Percentiles rank a stretch among this genome's conserved stretches.
phyloP scores from a whole-genome alignment of 2,797 vertebrate genomes.

The Pseudochirops corinnae region DNA sequence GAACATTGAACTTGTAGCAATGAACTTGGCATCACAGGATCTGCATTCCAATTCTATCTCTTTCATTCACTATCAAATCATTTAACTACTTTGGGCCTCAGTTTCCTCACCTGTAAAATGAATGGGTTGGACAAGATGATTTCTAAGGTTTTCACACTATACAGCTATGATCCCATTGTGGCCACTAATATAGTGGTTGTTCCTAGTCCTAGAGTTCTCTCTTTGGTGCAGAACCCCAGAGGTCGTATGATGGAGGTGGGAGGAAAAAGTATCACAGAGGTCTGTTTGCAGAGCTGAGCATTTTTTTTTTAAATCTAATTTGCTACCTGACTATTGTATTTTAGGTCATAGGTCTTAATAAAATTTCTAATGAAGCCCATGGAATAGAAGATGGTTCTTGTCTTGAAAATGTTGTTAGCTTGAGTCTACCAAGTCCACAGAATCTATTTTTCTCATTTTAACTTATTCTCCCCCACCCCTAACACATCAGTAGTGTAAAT shows the following conservation, averaged over 20 bases:
- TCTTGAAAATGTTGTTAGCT: constrained; percentile 9
- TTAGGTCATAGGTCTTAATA: background rate
- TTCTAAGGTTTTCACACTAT: background rate
- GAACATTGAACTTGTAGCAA: background rate
- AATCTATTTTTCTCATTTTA: constrained; percentile 39
- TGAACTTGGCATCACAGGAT: background rate
- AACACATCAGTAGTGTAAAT: constrained; percentile 37
- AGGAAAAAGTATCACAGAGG: background rate
- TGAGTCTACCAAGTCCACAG: background rate
- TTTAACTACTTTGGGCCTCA: background rate
- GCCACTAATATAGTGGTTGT: background rate
- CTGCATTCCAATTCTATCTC: background rate
- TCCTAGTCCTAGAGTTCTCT: background rate
- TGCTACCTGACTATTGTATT: background rate
- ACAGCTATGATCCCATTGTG: background rate
- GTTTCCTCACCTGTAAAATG: background rate
- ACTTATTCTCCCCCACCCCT: background rate
- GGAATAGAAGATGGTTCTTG: background rate
- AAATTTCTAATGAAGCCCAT: background rate
- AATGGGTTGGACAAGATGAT: background rate
- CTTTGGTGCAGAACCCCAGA: too few relatives aligned
- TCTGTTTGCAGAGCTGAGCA: background rate
- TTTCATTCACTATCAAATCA: background rate
- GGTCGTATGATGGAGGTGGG: background rate
- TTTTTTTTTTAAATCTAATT: background rate